phyloP scores from a whole-genome alignment of 2,113 vertebrate species.

The Rostratula benghalensis region DNA sequence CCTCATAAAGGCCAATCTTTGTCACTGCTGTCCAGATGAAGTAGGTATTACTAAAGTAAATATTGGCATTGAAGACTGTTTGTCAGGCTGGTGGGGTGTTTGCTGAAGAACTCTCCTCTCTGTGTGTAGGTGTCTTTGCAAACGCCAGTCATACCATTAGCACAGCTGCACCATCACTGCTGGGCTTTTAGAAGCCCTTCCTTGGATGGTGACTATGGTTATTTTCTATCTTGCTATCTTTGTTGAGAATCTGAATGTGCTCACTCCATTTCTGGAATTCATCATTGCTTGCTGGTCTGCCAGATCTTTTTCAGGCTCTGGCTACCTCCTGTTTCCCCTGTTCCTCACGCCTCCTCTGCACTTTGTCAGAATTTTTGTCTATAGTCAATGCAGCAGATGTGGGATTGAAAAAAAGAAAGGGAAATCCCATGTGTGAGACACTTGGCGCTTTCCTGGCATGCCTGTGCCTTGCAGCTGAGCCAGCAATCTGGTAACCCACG shows the following conservation, averaged over 20 bases:
- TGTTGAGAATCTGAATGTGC: constrained; percentile 9
- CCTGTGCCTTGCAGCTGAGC: neutral
- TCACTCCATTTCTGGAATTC: constrained; percentile 36
- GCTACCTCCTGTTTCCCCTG: neutral
- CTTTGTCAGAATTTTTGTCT: neutral
- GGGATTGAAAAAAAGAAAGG: neutral
- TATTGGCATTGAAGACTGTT: neutral
- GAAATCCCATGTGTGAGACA: neutral
- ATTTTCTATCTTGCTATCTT: constrained; percentile 37
- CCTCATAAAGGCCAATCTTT: neutral
- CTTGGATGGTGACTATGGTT: neutral
- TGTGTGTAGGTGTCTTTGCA: constrained; percentile 24
- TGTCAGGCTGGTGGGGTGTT: neutral
- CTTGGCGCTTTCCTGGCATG: neutral
- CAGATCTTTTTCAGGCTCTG: neutral
- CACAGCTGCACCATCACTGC: constrained; percentile 32
- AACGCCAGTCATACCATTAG: neutral
- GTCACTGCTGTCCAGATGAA: neutral
- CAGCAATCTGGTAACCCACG: neutral
- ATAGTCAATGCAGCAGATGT: neutral
- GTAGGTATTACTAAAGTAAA: neutral
- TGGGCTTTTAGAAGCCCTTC: neutral
- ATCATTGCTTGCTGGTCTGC: neutral
- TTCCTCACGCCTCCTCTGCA: neutral
- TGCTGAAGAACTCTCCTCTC: neutral